phyloP scores from a whole-genome alignment of 2,888 invertebrate genomes.

The Sesia apiformis region DNA sequence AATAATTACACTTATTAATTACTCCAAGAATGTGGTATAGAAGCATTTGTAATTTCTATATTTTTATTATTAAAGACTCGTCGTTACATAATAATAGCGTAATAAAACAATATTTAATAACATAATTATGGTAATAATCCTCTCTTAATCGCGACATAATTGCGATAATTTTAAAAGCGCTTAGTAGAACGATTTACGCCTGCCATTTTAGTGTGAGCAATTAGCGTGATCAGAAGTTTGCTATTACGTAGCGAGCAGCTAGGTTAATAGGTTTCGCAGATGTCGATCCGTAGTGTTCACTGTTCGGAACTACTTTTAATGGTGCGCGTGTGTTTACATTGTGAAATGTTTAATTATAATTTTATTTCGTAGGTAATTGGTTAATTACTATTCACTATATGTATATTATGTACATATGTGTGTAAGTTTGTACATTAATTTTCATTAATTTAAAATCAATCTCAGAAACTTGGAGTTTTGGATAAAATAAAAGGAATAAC shows the following conservation, averaged over 20 bases:
- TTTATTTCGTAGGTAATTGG: neutral
- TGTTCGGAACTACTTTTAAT: constrained; percentile 13
- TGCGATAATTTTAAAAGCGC: constrained; percentile 8
- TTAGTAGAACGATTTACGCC: constrained; percentile 19
- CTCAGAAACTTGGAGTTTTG: too few species aligned
- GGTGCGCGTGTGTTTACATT: neutral
- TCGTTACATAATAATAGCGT: too few species aligned
- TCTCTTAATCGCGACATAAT: neutral
- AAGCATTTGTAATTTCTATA: too few species aligned
- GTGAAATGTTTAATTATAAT: neutral
- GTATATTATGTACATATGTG: too few species aligned
- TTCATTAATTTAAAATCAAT: too few species aligned
- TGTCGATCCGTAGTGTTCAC: constrained; percentile 21
- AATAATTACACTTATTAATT: too few species aligned
- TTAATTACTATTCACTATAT: neutral
- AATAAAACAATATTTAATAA: too few species aligned
- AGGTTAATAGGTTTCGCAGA: constrained; percentile 20
- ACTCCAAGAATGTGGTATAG: too few species aligned
- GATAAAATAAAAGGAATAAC: too few species aligned
- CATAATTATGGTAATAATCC: neutral
- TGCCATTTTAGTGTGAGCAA: constrained; percentile 33
- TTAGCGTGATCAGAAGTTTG: constrained; percentile 37
- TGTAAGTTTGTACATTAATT: too few species aligned
- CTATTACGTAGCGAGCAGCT: constrained; percentile 27
- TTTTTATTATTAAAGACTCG: too few species aligned